phyloP scores from a whole-genome alignment of 2,113 vertebrate species.

The Tetrao urogallus region DNA sequence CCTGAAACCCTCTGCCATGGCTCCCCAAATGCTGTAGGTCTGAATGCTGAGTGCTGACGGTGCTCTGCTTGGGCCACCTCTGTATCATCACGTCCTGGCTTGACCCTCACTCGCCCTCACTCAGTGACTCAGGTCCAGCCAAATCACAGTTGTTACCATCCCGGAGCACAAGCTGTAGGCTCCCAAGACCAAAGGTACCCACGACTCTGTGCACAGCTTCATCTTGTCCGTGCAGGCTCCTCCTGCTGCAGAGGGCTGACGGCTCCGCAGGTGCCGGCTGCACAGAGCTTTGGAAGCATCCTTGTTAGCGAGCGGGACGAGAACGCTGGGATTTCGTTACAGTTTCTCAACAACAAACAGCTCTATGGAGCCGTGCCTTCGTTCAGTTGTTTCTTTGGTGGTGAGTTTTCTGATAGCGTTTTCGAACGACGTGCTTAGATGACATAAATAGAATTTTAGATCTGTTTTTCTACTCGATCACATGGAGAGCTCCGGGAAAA shows the following conservation, averaged over 20 bases:
- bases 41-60: too few relatives aligned
- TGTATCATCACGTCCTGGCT: too few relatives aligned
- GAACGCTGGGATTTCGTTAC: slow-evolving; percentile 2
- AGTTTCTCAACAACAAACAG: background rate
- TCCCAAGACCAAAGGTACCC: background rate
- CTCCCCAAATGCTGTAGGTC: too few relatives aligned
- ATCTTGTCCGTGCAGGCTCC: background rate
- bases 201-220: background rate
- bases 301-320: background rate
- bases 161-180: background rate
- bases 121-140: too few relatives aligned
- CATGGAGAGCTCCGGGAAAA: background rate
- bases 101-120: too few relatives aligned
- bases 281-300: background rate
- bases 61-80: too few relatives aligned
- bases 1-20: too few relatives aligned
- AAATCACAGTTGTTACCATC: background rate
- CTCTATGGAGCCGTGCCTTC: background rate
- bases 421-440: background rate
- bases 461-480: background rate
- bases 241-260: background rate
- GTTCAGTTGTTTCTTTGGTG: background rate
- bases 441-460: too few relatives aligned
- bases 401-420: background rate
- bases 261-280: background rate